Percentiles rank a stretch among this genome's conserved stretches.
These are phyloP conservation scores for Pristiophorus japonicus DNA, from an alignment of 2,113 vertebrate species.

Conservation along the genomic window DNA sequence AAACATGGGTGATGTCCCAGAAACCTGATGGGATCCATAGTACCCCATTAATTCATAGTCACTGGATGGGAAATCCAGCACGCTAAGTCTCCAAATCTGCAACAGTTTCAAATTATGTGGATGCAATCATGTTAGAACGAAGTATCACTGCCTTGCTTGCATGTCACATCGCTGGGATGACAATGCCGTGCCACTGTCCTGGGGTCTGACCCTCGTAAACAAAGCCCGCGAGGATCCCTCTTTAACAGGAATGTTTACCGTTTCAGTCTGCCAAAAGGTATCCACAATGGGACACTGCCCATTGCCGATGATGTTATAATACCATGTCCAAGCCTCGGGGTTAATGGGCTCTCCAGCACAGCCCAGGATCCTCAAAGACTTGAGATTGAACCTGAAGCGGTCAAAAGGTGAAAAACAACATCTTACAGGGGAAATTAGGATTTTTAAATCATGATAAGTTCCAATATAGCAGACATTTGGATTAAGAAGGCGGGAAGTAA, in stretches of 20 bases:
- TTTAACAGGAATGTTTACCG: slow-evolving; percentile 49
- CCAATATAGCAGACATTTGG: background rate
- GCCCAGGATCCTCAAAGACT: slow-evolving; percentile 63
- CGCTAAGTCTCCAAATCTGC: background rate
- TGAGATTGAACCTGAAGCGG: slow-evolving; percentile 58
- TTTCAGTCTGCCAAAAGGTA: slow-evolving; percentile 77
- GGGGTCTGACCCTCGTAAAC: too few species aligned
- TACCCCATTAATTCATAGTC: background rate
- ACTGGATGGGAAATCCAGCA: background rate
- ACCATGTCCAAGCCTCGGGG: slow-evolving; percentile 71
- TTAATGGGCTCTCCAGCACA: slow-evolving; percentile 72
- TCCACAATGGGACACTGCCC: slow-evolving; percentile 63
- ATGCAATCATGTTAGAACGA: background rate
- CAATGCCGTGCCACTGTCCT: background rate
- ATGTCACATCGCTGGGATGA: background rate
- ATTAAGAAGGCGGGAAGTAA: background rate
- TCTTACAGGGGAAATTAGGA: background rate
- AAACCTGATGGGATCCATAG: background rate
- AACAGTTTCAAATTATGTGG: background rate
- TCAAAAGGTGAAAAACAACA: background rate
- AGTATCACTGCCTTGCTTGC: background rate
- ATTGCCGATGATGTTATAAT: slow-evolving; percentile 61
- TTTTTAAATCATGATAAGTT: background rate
- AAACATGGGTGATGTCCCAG: too few species aligned
- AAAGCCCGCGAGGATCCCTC: background rate